phyloP scores from a whole-genome alignment of 2,797 vertebrate species.

The Myotis vivesi region DNA sequence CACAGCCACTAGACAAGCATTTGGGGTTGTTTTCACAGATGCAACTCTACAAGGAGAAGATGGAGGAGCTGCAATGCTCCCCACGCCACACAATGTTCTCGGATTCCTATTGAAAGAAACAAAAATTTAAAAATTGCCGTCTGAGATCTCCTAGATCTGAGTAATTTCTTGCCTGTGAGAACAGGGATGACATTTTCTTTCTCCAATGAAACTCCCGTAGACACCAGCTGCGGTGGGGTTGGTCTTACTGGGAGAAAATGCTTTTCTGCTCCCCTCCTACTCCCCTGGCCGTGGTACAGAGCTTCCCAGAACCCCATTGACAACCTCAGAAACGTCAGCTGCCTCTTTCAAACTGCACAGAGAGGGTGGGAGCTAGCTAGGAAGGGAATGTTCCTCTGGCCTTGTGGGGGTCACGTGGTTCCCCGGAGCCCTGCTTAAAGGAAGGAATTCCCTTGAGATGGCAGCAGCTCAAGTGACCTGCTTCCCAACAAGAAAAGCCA shows the following conservation, averaged over 20 bases:
- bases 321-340: conserved; percentile 14
- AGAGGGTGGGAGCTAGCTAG: conserved; percentile 24
- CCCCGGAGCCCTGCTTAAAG: conserved; percentile 54
- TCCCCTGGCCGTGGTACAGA: background rate
- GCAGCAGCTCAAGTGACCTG: conserved; percentile 73
- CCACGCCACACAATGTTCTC: background rate
- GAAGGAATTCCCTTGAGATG: conserved; percentile 70
- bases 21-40: background rate
- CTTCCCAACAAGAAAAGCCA: conserved; percentile 72
- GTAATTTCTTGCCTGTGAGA: background rate
- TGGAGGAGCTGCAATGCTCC: background rate
- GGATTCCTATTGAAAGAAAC: background rate
- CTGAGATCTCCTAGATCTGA: background rate
- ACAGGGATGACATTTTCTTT: background rate
- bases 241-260: background rate
- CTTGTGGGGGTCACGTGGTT: background rate
- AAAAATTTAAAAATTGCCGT: background rate
- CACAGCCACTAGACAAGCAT: no score
- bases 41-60: background rate
- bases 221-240: background rate
- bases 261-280: background rate
- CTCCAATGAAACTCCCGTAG: conserved; percentile 16
- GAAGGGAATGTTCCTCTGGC: conserved; percentile 30
- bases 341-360: background rate
- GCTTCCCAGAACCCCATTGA: background rate